These are phyloP conservation scores for Venusia cambrica DNA, from an alignment of 2,888 invertebrate genomes.

Conservation along the genomic window DNA sequence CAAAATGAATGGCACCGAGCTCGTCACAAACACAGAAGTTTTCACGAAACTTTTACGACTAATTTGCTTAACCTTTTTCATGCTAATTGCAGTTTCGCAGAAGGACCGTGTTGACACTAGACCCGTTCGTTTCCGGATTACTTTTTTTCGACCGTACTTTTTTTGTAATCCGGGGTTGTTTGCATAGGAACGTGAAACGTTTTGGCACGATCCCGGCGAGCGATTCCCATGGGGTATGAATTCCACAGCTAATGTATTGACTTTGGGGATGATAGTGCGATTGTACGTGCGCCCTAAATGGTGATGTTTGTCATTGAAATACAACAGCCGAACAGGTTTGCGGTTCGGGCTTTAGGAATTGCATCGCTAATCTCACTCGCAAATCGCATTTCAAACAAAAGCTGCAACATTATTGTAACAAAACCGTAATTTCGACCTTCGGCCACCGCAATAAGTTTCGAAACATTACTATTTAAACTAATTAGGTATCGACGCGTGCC, in stretches of 20 bases:
- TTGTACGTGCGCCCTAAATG: constrained; percentile 9
- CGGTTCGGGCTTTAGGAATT: constrained; percentile 12
- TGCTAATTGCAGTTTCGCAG: constrained; percentile 62
- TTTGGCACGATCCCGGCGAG: constrained; percentile 47
- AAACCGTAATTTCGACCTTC: constrained; percentile 15
- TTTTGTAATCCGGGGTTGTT: constrained; percentile 47
- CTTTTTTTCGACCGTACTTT: constrained; percentile 33
- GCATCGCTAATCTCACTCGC: constrained; percentile 19
- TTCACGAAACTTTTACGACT: constrained; percentile 26
- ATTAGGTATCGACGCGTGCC: constrained; percentile 35
- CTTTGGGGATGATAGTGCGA: constrained; percentile 20
- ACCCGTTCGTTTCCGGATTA: constrained; percentile 56
- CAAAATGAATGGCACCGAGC: constrained; percentile 3
- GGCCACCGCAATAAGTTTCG: constrained; percentile 7
- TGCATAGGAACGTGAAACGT: constrained; percentile 44
- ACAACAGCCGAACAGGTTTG: constrained; percentile 10
- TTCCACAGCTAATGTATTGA: constrained; percentile 32
- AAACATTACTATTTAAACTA: constrained; percentile 11
- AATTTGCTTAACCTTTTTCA: constrained; percentile 33
- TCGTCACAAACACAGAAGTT: constrained; percentile 15
- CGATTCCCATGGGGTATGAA: constrained; percentile 45
- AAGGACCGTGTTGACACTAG: constrained; percentile 63
- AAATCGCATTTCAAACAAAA: constrained; percentile 17
- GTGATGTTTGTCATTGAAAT: constrained; percentile 5
- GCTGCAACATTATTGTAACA: not conserved